Evolutionary conservation across 2,888 invertebrate species (phyloP), one percentile per base, ranked within the genome.

Genomic region (Kryphioiulus occultus): DNA sequence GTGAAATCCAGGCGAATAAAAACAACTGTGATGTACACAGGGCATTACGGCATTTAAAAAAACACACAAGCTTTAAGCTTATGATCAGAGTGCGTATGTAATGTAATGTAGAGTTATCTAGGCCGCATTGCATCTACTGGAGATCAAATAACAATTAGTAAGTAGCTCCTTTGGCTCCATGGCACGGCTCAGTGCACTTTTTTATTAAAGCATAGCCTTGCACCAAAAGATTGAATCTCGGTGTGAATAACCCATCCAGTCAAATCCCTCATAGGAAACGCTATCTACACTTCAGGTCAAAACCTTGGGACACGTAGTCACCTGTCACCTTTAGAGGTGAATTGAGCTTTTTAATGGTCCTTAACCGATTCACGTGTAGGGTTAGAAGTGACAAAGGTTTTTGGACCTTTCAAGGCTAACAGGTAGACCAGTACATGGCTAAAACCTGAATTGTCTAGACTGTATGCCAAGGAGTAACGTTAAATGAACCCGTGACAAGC

Each of bases 321-420:
- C 68, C 68, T 68, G 68, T 68, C 68, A 68, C 68, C 68, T 68
- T 19, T 68, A 19, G 68, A 68, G 68, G 68, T 68, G 68, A 68
- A 68, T 3, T 26, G 22, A 68, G 68, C 17, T 68, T 68, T 68
- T 68, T 68, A 68, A 68, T 68, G 68, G 22, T 10, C 68, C 68
- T 68, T 68, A 68, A 42, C 84, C 84, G 84, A 35, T 84, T 42
- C 84, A 84, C 30, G 26, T 83, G 53, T n/a, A 68, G 68, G 68
- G 68, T 68, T 68, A 68, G 68, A 22, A n/a, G 19, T 68, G 26
- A 39, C 35, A 84, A 84, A 84, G 84, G 84, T 84, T 3, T 32
- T 35, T 84, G 84, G 84, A 84, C 84, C 84, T 35, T 84, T 84
- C 84, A 84, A 84, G 84, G 84, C 84, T 22, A 84, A 35, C 84